phyloP scores from a whole-genome alignment of 2,888 invertebrate genomes.

The Drosophila leonis region DNA sequence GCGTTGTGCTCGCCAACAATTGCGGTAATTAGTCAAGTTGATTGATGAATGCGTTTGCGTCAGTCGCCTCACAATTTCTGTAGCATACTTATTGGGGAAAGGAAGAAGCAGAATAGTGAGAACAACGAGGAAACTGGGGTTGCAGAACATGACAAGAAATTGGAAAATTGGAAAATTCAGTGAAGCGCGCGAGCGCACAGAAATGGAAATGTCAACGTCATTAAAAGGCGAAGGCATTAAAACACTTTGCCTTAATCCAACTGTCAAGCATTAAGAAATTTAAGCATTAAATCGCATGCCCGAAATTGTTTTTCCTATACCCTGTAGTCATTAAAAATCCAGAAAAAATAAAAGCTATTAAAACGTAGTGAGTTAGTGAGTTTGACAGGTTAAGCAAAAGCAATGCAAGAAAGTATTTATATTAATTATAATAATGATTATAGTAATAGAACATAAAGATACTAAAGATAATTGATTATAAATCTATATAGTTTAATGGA shows the following conservation, averaged over 20 bases:
- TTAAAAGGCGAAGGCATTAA: slow-evolving; percentile 56
- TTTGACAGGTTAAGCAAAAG: background rate
- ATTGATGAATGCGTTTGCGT: slow-evolving; percentile 65
- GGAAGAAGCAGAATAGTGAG: background rate
- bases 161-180: slow-evolving; percentile 58
- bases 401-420: background rate
- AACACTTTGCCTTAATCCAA: slow-evolving; percentile 50
- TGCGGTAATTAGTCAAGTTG: slow-evolving; percentile 76
- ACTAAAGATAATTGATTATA: too few species aligned
- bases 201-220: slow-evolving; percentile 73
- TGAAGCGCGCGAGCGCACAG: slow-evolving; percentile 36
- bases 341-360: too few species aligned
- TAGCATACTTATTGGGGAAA: slow-evolving; percentile 49
- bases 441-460: background rate
- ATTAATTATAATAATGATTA: too few species aligned
- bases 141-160: slow-evolving; percentile 35
- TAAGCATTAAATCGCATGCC: slow-evolving; percentile 59
- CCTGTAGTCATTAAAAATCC: slow-evolving; percentile 7
- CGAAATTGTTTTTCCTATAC: slow-evolving; percentile 29
- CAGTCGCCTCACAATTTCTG: slow-evolving; percentile 19
- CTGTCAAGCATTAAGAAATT: slow-evolving; percentile 57
- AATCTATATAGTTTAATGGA: too few species aligned
- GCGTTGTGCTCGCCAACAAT: slow-evolving; percentile 33
- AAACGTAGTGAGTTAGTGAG: background rate
- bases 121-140: background rate